Evolutionary conservation across 2,797 vertebrate species (phyloP).

Genomic region (Danio jaintianensis): DNA sequence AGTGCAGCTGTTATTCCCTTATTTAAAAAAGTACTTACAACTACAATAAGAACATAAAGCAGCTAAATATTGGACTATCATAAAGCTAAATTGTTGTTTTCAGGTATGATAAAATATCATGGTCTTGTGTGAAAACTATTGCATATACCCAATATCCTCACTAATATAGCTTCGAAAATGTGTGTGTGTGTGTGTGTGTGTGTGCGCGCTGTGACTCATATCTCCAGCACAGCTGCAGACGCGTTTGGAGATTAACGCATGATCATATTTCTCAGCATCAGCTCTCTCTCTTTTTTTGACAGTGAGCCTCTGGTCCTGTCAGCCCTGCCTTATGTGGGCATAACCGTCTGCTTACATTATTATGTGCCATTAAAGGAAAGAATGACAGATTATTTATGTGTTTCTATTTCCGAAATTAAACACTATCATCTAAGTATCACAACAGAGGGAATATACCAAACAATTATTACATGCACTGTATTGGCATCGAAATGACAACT

Average conservation of each 20-base stretch:
- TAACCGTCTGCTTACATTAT: slow-evolving; percentile 35
- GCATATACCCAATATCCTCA: background rate
- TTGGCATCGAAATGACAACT: background rate
- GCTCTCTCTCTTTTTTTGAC: slow-evolving; percentile 66
- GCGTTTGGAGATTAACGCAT: slow-evolving; percentile 74
- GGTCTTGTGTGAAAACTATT: background rate
- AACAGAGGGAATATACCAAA: background rate
- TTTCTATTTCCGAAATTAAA: background rate
- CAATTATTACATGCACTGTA: background rate
- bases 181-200: background rate
- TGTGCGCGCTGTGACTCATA: slow-evolving; percentile 11
- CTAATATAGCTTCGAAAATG: background rate
- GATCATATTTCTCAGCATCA: slow-evolving; percentile 79
- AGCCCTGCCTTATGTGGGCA: slow-evolving; percentile 56
- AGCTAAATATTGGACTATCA: background rate
- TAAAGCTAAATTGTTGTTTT: background rate
- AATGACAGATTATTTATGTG: slow-evolving; percentile 12
- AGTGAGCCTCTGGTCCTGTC: slow-evolving; percentile 68
- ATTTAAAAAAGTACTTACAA: background rate
- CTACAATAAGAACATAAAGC: background rate
- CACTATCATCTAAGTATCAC: background rate
- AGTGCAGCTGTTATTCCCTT: background rate
- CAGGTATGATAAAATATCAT: background rate
- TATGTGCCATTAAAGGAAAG: slow-evolving; percentile 35
- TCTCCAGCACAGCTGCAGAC: slow-evolving; percentile 77